These are phyloP conservation scores for Synanceia verrucosa DNA, from an alignment of 2,797 vertebrate genomes.

Conservation along the genomic window DNA sequence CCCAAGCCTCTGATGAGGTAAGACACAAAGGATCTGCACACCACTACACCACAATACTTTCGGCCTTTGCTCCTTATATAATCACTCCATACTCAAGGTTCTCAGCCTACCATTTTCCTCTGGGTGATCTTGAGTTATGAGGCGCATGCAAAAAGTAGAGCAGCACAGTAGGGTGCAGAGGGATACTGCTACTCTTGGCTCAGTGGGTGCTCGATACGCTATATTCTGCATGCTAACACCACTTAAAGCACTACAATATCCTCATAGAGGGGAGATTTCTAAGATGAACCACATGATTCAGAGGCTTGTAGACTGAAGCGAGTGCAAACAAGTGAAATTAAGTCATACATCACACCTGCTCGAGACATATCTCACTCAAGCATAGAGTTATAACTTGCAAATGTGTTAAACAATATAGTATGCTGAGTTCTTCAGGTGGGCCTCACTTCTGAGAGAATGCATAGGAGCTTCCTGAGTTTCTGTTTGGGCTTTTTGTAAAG, in stretches of 20 bases:
- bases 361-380: slow-evolving; percentile 64
- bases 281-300: slow-evolving; percentile 20
- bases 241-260: neutral
- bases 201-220: slow-evolving; percentile 6
- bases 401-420: slow-evolving; percentile 30
- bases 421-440: slow-evolving; percentile 32
- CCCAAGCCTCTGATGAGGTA: slow-evolving; percentile 48
- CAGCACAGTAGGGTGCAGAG: neutral
- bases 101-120: slow-evolving; percentile 27
- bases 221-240: slow-evolving; percentile 9
- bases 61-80: slow-evolving; percentile 49
- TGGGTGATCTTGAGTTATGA: slow-evolving; percentile 28
- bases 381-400: slow-evolving; percentile 45
- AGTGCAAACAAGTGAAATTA: slow-evolving; percentile 42
- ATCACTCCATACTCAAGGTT: slow-evolving; percentile 36
- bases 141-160: slow-evolving; percentile 24
- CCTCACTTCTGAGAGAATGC: slow-evolving; percentile 29
- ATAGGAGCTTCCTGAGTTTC: slow-evolving; percentile 39
- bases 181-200: slow-evolving; percentile 9
- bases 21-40: slow-evolving; percentile 48
- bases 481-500: slow-evolving; percentile 12
- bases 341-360: slow-evolving; percentile 53
- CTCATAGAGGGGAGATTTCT: neutral
- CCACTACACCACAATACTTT: slow-evolving; percentile 53
- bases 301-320: slow-evolving; percentile 9